These are phyloP conservation scores for Dicyrtomina minuta DNA, from an alignment of 2,888 invertebrate genomes.

Conservation along the genomic window DNA sequence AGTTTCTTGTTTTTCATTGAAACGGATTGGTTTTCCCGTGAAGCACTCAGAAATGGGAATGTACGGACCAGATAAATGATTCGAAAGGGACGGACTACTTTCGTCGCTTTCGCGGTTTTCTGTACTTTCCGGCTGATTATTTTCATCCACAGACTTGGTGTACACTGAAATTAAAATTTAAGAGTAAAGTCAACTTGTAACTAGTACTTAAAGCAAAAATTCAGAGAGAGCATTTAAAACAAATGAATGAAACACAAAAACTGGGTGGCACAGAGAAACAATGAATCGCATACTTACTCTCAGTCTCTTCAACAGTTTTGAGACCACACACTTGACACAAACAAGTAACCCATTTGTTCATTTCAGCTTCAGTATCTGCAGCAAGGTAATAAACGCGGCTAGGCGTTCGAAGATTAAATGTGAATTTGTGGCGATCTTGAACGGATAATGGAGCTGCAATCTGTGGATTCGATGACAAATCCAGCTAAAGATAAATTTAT, in stretches of 20 bases:
- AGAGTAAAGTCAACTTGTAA: background rate
- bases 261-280: no score
- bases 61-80: constrained; percentile 71
- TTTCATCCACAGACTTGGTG: constrained; percentile 22
- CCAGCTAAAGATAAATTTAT: constrained; percentile 18
- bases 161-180: constrained; percentile 14
- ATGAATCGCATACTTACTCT: constrained; percentile 33
- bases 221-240: background rate
- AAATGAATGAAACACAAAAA: background rate
- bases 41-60: constrained; percentile 91
- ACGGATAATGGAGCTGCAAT: constrained; percentile 36
- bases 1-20: constrained; percentile 36
- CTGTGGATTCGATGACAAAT: constrained; percentile 17
- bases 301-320: constrained; percentile 47
- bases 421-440: constrained; percentile 67
- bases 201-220: no score
- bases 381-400: constrained; percentile 88
- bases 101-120: constrained; percentile 47
- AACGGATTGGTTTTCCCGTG: constrained; percentile 65
- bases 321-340: constrained; percentile 68
- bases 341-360: constrained; percentile 93
- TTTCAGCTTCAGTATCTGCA: constrained; percentile 85
- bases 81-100: constrained; percentile 52
- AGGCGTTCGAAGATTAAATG: constrained; percentile 87
- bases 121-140: constrained; percentile 15